Base-by-base conservation (phyloP, 2,888 invertebrate genomes). In the Neria commutata region DNA sequence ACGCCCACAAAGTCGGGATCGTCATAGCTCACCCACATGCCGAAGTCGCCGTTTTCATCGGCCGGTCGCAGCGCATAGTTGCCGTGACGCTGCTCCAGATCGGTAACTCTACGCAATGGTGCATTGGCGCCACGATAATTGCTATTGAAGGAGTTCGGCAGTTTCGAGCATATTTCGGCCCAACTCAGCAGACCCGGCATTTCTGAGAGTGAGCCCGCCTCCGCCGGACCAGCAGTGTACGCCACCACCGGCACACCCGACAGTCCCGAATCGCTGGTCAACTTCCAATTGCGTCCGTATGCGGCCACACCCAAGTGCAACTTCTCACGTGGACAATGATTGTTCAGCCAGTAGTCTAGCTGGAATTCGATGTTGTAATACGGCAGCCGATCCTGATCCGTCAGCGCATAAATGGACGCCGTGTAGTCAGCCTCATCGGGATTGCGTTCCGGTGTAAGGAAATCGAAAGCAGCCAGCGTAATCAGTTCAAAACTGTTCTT, bases 21-120 rank as follows among this genome's bases (percentile, higher is more conserved):
- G 73, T 93, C 92, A 75, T 88, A 93, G 62, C 89, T 88, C 8
- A 91, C 89, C 93, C 93, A 94, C 8, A 91, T 79, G 1, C 93
- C 93, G 10, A 86, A 84, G 3, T 86, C 86, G 1, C 86, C 88
- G 51, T 83, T 84, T 21, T 87, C 86, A 56, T 87, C 86, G 47
- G 91, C 89, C 0, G 89, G 80, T 54, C 89, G 87, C 83, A 87
- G 89, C 0, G 90, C 92, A 76, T 92, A 94, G 16, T 89, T 88
- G 40, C 92, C 91, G 65, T 89, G 90, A 68, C 90, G 87, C 70
- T 90, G 90, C 66, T 89, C 88, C n/a, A 91, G 89, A 75, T 93
- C 92, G 17, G 87, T 86, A 58, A 91, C 89, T 75, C 90, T 89
- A 67, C 90, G 86, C 4, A 92, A 79, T 58, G 89, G 86, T 1